phyloP scores from a whole-genome alignment of 1,140 invertebrate genomes.

The Eupeodes corollae region DNA sequence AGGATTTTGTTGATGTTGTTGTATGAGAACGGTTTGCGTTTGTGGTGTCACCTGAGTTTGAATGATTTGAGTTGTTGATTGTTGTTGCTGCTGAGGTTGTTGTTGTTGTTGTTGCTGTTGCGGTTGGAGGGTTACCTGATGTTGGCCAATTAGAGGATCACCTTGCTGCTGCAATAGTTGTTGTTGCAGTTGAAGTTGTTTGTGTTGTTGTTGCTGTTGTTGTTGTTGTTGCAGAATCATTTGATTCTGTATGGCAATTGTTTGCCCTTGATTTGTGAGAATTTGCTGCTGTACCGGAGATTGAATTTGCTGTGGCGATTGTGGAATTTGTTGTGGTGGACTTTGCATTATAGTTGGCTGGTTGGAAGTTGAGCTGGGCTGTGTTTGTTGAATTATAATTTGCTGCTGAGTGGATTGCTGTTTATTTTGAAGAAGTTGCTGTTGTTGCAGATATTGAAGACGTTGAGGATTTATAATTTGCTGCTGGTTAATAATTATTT shows the following conservation, averaged over 20 bases:
- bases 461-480: conserved; percentile 12
- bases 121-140: conserved; percentile 20
- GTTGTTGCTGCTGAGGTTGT: conserved; percentile 15
- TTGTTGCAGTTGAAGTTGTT: conserved; percentile 14
- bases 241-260: conserved; percentile 5
- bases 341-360: conserved; percentile 11
- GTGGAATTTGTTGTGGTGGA: conserved; percentile 19
- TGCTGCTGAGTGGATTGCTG: conserved; percentile 20
- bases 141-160: conserved; percentile 21
- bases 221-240: conserved; percentile 12
- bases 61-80: conserved; percentile 5
- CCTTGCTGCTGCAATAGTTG: conserved; percentile 14
- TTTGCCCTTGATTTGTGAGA: not conserved
- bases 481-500: conserved; percentile 29
- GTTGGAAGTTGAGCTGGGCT: conserved; percentile 15
- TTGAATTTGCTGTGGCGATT: conserved; percentile 25
- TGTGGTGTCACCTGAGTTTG: conserved; percentile 8
- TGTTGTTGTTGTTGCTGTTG: conserved; percentile 24
- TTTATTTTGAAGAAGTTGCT: conserved; percentile 12
- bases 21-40: conserved; percentile 30
- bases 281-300: conserved; percentile 18
- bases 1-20: conserved; percentile 17
- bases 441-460: conserved; percentile 24
- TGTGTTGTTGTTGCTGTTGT: conserved; percentile 11
- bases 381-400: conserved; percentile 20